Evolutionary conservation across 2,797 vertebrate species (phyloP).

Genomic region (Sarcoramphus papa): DNA sequence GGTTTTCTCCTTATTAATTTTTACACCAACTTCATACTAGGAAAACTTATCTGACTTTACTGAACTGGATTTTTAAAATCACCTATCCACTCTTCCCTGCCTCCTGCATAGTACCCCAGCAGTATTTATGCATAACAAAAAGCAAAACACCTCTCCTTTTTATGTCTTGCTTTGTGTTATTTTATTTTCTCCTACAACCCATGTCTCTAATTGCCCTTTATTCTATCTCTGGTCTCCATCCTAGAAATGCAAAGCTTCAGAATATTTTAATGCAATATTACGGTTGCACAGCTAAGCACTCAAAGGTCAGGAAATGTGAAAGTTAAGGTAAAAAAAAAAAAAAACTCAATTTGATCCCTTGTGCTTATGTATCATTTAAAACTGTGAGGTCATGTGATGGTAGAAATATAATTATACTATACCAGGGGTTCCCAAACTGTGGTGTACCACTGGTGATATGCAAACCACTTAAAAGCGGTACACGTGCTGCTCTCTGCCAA

Average conservation of each 20-base stretch:
- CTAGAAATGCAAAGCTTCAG: background rate
- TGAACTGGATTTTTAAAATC: background rate
- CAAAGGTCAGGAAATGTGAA: conserved; percentile 1
- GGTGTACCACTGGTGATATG: conserved; percentile 56
- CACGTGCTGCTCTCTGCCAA: conserved; percentile 56
- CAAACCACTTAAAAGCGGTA: conserved; percentile 52
- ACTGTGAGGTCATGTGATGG: conserved; percentile 12
- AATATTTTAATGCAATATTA: background rate
- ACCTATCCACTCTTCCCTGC: background rate
- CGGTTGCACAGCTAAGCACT: background rate
- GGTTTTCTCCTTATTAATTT: background rate
- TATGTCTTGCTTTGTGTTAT: background rate
- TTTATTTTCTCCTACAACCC: background rate
- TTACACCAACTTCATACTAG: background rate
- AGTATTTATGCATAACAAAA: background rate
- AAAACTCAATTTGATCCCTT: background rate
- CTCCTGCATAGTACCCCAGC: background rate
- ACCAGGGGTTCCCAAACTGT: conserved; percentile 62
- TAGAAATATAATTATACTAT: conserved; percentile 58
- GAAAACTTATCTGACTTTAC: background rate
- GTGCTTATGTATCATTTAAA: conserved; percentile 9
- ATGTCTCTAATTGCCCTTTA: background rate
- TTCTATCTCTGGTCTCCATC: background rate
- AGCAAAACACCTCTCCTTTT: background rate
- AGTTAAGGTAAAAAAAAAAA: conserved; percentile 11